Base-by-base conservation (phyloP, 2,888 invertebrate species). In the Herminia tarsipennalis region DNA sequence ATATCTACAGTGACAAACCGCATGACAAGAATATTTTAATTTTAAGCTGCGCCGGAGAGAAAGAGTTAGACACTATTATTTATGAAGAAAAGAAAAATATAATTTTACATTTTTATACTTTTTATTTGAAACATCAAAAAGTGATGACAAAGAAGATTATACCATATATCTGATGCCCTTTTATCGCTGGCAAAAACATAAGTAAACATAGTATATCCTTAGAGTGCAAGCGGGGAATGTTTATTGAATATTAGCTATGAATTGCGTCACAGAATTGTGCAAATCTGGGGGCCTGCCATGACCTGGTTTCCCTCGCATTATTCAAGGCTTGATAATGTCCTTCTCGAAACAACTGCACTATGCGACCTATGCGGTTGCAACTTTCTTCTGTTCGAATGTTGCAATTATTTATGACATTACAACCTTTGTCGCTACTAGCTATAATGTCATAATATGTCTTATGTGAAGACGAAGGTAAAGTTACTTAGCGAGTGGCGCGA, bases 251-350 rank as follows among this genome's bases (percentile, higher is more conserved):
- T 46, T 30, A 17, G 29, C 24, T 16, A 32, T 9, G 33, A 29
- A 48, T 58, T 60, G 40, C 66, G 52, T 58, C 62, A 58, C 44
- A 45, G 32, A 33, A 53, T 56, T 61, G 51, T 51, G 45, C 62
- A 49, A 64, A 61, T 54, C 62, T 50, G 30, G 36, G 37, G 43
- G 44, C 54, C 46, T 53, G 42, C 56, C 57, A 12, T 66, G 66
- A 69, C 68, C 69, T 56, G 59, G 36, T 59, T 68, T 61, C 55
- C 34, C 37, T 25, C 37, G 39, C 49, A 49, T 57, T 55, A 57
- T 53, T 51, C 64, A 66, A 58, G 62, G 65, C 49, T 58, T 50
- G 33, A 33, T 48, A 27, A 55, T 50, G 52, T 48, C 59, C 59
- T 67, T 64, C 53, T 22, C 20, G 13, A 36, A 34, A 34, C 37